Conservation (phyloP, 2,888 invertebrate genomes). For the Drosophila planitibia region DNA sequence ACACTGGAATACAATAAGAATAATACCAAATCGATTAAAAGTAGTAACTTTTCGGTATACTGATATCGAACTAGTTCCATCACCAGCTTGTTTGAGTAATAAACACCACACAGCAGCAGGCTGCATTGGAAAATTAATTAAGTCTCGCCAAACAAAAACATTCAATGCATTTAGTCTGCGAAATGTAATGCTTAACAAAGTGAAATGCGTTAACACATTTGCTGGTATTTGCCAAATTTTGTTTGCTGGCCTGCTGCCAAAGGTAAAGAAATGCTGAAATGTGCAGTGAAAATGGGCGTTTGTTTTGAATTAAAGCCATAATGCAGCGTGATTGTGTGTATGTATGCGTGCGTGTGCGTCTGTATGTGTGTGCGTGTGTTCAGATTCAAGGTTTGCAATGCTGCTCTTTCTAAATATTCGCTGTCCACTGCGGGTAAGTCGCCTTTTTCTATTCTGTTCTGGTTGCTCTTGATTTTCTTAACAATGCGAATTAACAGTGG, state of each 20-base stretch:
- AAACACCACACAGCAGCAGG: constrained; percentile 27
- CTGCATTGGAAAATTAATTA: constrained; percentile 37
- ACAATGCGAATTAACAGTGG: constrained; percentile 42
- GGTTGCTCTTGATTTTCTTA: constrained; percentile 25
- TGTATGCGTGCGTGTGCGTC: constrained; percentile 5
- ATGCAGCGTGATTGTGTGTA: constrained; percentile 18
- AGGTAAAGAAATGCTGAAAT: constrained; percentile 46
- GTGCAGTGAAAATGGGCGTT: constrained; percentile 42
- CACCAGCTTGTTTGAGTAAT: constrained; percentile 27
- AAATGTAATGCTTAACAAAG: constrained; percentile 8
- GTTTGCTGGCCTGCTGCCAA: constrained; percentile 6
- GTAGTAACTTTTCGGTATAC: constrained; percentile 13
- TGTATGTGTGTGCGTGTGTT: constrained; percentile 15
- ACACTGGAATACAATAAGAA: constrained; percentile 8
- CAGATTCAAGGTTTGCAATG: constrained; percentile 35
- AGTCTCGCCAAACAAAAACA: constrained; percentile 14
- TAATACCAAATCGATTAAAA: background rate
- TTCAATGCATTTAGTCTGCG: constrained; percentile 15
- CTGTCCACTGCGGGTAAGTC: constrained; percentile 45
- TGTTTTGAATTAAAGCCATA: constrained; percentile 39
- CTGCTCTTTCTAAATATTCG: constrained; percentile 30
- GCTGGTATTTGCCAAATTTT: constrained; percentile 24
- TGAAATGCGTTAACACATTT: background rate
- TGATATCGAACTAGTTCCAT: constrained; percentile 21
- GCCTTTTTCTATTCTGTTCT: constrained; percentile 1